Evolutionary conservation across 2,113 vertebrate species (phyloP), one percentile per base, ranked within the genome.

Genomic region (Nannobrachium achirus): DNA sequence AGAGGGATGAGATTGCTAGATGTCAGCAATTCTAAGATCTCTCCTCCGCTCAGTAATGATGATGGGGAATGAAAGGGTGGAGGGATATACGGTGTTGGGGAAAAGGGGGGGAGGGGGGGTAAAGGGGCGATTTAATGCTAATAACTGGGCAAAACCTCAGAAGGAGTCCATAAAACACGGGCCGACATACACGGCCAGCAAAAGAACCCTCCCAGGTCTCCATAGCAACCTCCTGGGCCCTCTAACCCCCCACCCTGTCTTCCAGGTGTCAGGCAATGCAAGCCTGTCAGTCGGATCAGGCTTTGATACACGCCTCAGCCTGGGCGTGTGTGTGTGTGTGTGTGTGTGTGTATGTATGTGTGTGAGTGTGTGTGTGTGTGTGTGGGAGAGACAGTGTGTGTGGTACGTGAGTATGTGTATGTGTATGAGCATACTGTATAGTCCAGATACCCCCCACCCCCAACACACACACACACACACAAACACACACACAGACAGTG

Each of bases 11-110:
- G 67, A 74, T 53, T 58, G 49, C 65, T 33, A 4, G 61, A 51
- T 68, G 63, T 85, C 73, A 70, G 84, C 73, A 69, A 72, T 62
- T 85, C 71, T 76, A 75, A 76, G 71, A 63, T 72, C 76, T 75
- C 75, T 79, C 63, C 55, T 58, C 58, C 50, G 59, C 69, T 78
- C 67, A 40, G 69, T 81, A 67, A 81, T 65, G 79, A 84, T 66
- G 76, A 67, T 51, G 51, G 63, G 60, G 66, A 33, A 33, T 33
- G 25, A 33, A 33, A 68, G 75, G 66, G 79, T 44, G 44, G 72
- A 81, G 67, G 25, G 25, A 33, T 33, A 33, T 33, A 33, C 25
- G 25, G 25, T 33, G n/a, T n/a, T n/a, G n/a, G n/a, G n/a, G n/a
- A 50, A 56, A 69, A 15, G 44, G 38, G 15, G 51, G 45, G 16